These are phyloP conservation scores for Lytechinus variegatus DNA, from an alignment of 35 echinoderm and acorn worm species.

Conservation along the genomic window DNA sequence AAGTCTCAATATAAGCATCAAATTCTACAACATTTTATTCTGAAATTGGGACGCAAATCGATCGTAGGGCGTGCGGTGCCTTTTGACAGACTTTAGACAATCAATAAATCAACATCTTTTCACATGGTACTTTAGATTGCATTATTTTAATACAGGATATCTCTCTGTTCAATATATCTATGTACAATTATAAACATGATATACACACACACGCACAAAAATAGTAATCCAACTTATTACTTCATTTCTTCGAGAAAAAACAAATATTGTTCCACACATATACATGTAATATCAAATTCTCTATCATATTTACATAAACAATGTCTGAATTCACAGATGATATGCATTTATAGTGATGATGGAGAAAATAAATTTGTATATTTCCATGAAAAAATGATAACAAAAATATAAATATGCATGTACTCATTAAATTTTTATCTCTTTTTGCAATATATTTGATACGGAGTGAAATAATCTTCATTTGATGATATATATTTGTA, in stretches of 20 bases:
- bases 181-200: slow-evolving; percentile 29
- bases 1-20: too few species aligned
- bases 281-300: neutral
- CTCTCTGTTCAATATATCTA: neutral
- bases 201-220: slow-evolving; percentile 11
- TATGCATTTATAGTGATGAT: neutral
- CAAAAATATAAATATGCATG: neutral
- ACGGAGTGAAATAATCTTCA: neutral
- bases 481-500: neutral
- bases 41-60: too few species aligned
- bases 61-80: too few species aligned
- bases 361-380: neutral
- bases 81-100: too few species aligned
- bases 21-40: too few species aligned
- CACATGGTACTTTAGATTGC: neutral
- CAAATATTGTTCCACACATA: slow-evolving; percentile 17
- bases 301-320: neutral
- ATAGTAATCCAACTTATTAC: slow-evolving; percentile 30
- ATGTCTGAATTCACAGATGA: neutral
- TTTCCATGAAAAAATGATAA: neutral
- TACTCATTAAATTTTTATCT: neutral
- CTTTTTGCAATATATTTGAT: slow-evolving; percentile 1
- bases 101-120: too few species aligned
- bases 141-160: neutral
- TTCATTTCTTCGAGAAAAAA: neutral